Base-by-base conservation (phyloP, 2,113 vertebrate species). In the Columba janthina region DNA sequence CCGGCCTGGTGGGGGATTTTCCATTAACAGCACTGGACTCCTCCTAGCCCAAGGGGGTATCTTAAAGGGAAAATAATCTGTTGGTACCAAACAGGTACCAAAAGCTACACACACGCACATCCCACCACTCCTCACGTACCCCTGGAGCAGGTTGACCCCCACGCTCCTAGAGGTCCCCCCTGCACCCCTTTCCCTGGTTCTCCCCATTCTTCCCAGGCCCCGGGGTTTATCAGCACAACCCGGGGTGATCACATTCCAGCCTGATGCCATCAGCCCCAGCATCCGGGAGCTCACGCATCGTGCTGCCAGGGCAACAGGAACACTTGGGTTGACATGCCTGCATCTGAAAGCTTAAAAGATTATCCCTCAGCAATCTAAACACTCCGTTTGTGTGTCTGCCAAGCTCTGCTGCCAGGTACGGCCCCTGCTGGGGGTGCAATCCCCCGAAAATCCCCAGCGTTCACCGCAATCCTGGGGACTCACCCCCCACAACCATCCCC, bases 271-370 rank as follows among this genome's bases (percentile, higher is more conserved):
- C 94, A 88, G 91, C 44, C 57, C 12, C 71, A 46, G 70, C 88
- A 92, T 80, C 90, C 38, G 20, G 70, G 81, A 92, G 78, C 87
- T 21, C 75, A 38, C 15, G 88, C 93, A 94, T 74, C 83, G 13
- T 10, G 65, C 95, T 64, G 4, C 94, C 94, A 85, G 70, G 93
- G 90, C 95, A 91, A 97, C 88, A 6, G 79, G 34, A 67, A 40
- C 86, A 24, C 91, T 88, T 25, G 86, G 88, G 54, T 40, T 72
- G 78, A 85, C 94, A 91, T 12, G 82, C 82, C 87, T 7, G 92
- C 93, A 62, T 67, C 89, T 6, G 34, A 95, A 77, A 94, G 94
- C 94, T 85, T 20, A 44, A 44, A 56, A 71, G 95, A 94, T 93
- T 50, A 89, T 60, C 94, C 48, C 1, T 57, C 94, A 83, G 89